Evolutionary conservation across 2,888 invertebrate genomes (phyloP), one percentile per base, ranked within the genome.

Genomic region (Mamestra brassicae): DNA sequence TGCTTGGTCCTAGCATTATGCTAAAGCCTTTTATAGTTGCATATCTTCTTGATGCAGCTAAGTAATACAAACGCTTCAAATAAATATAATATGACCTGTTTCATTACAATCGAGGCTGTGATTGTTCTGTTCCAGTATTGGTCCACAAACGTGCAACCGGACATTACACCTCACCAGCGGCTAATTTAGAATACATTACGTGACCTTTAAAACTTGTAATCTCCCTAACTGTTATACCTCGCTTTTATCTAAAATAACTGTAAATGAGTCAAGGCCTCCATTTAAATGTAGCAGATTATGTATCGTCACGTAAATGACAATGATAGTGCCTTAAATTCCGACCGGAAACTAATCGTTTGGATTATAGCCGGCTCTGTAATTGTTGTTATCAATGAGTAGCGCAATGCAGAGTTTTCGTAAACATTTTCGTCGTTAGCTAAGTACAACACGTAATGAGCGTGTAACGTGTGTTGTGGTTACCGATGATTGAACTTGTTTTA

Each of bases 371-470:
- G 52, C 47, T 74, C 67, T 65, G 74, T 76, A 77, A 85, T 83
- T 86, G 68, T 81, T 84, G 88, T 80, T 88, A 87, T 88, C 87
- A 87, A 81, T 85, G 82, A 81, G 52, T 76, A 76, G 68, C 80
- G 80, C 69, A 83, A 85, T 79, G 81, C 67, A 73, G 68, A 76
- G 87, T 88, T 89, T 89, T 87, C 80, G 81, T 87, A 90, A 90
- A 90, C 87, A 90, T 86, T 87, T 85, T 82, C 70, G 80, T 80
- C 81, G 85, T 85, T 89, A 87, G 84, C 85, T 85, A 87, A 85
- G 85, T 74, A 64, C 26, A 65, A 69, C 57, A 83, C 79, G 85
- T 86, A 85, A 89, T 74, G 63, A 47, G 75, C 76, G 77, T 78
- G 75, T 70, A 80, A 76, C 45, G 63, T 57, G 77, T 52, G 68